Conservation (phyloP, 2,888 invertebrate genomes). For the Pogonocherus hispidulus region DNA sequence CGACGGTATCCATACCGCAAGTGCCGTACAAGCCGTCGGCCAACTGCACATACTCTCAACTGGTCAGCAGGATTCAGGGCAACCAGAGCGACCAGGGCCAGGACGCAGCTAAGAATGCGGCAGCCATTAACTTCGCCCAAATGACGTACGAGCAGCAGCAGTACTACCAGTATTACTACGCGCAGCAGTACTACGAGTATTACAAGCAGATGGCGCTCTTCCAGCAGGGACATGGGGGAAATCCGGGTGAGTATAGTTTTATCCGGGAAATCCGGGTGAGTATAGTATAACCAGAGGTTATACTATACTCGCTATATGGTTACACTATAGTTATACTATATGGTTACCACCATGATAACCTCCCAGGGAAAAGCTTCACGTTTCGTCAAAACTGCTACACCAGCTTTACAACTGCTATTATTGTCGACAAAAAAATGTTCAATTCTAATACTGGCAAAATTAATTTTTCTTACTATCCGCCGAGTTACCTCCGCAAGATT, state of each 20-base stretch:
- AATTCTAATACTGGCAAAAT: no score
- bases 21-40: constrained; percentile 86
- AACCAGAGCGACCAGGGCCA: constrained; percentile 52
- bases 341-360: no score
- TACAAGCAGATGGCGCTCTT: constrained; percentile 64
- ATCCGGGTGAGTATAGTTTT: constrained; percentile 48
- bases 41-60: constrained; percentile 89
- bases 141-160: constrained; percentile 64
- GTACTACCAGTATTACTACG: constrained; percentile 66
- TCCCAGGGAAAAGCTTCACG: no score
- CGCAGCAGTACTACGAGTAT: constrained; percentile 66
- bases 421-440: no score
- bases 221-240: constrained; percentile 52
- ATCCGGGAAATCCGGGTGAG: no score
- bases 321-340: no score
- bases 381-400: no score
- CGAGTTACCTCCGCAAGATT: no score
- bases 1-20: constrained; percentile 65
- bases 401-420: no score
- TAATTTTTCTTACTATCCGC: no score
- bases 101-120: constrained; percentile 62
- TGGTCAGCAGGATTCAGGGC: constrained; percentile 89
- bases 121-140: constrained; percentile 44
- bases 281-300: no score
- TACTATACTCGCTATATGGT: no score